phyloP scores from a whole-genome alignment of 2,888 invertebrate genomes.

The Hypercompe scribonia region DNA sequence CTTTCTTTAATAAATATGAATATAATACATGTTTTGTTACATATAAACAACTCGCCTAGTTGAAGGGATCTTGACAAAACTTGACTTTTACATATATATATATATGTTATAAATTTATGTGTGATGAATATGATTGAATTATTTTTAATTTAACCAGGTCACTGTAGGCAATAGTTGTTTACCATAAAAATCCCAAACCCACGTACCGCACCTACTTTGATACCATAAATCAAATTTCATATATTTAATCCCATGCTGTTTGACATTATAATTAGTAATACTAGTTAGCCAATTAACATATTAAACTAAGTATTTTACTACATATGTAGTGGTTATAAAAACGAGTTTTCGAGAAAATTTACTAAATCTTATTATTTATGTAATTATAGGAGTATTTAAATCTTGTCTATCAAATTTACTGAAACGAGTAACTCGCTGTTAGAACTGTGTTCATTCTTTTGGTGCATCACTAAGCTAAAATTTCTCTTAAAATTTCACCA shows the following conservation, averaged over 20 bases:
- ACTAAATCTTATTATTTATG: background rate
- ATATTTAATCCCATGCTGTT: background rate
- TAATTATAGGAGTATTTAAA: background rate
- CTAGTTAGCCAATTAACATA: constrained; percentile 6
- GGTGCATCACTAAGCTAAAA: too few species aligned
- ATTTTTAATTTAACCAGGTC: background rate
- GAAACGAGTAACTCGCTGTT: background rate
- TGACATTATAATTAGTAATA: background rate
- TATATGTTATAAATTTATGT: too few species aligned
- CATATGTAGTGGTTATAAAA: background rate
- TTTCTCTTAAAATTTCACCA: too few species aligned
- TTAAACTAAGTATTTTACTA: background rate
- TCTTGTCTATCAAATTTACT: background rate
- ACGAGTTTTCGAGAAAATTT: background rate
- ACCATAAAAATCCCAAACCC: background rate
- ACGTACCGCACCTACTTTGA: background rate
- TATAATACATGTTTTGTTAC: constrained; percentile 33
- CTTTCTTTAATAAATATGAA: too few species aligned
- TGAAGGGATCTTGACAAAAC: constrained; percentile 49
- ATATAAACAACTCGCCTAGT: constrained; percentile 41
- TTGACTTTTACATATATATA: too few species aligned
- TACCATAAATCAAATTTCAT: background rate
- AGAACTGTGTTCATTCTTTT: background rate
- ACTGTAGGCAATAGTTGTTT: background rate
- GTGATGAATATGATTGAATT: background rate